phyloP scores from a whole-genome alignment of 2,888 invertebrate species.

The Auanema freiburgensis region DNA sequence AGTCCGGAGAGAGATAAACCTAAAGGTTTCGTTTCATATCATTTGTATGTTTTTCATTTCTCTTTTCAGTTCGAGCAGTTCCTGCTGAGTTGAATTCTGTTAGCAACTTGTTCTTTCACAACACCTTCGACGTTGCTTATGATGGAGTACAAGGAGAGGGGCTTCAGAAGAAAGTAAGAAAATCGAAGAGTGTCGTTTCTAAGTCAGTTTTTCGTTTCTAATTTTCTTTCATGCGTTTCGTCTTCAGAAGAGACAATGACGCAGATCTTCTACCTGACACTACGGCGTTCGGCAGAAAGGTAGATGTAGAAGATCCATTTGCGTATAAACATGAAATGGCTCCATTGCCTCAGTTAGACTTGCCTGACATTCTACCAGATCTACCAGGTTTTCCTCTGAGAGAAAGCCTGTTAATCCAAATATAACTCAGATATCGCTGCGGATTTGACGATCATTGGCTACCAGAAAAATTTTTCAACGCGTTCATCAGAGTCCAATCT shows the following conservation, averaged over 20 bases:
- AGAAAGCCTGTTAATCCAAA: too few species aligned
- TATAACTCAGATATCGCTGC: slow-evolving; percentile 22
- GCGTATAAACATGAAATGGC: slow-evolving; percentile 5
- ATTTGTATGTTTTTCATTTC: slow-evolving; percentile 1
- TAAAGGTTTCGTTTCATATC: slow-evolving; percentile 2
- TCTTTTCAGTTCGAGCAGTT: not conserved
- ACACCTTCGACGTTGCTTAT: slow-evolving; percentile 11
- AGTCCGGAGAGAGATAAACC: slow-evolving; percentile 1
- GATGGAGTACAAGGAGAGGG: slow-evolving; percentile 8
- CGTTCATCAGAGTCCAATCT: too few species aligned
- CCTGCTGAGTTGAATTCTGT: slow-evolving; percentile 5
- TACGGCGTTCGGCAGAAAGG: too few species aligned
- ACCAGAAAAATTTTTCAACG: too few species aligned
- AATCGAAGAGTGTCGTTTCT: slow-evolving; percentile 15
- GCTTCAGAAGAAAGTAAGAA: slow-evolving; percentile 9
- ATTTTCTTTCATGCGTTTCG: not conserved
- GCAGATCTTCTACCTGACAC: not conserved
- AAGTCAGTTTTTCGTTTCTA: not conserved
- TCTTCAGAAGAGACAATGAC: not conserved
- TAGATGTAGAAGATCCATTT: not conserved
- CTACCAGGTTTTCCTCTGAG: too few species aligned
- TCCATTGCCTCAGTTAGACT: slow-evolving; percentile 23
- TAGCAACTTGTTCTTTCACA: slow-evolving; percentile 14
- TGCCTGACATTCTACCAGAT: slow-evolving; percentile 41
- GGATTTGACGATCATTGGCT: slow-evolving; percentile 19